Percentiles rank a stretch among this genome's conserved stretches.
These are phyloP conservation scores for Acanthiza pusilla DNA, from an alignment of 2,797 vertebrate species.

Conservation along the genomic window DNA sequence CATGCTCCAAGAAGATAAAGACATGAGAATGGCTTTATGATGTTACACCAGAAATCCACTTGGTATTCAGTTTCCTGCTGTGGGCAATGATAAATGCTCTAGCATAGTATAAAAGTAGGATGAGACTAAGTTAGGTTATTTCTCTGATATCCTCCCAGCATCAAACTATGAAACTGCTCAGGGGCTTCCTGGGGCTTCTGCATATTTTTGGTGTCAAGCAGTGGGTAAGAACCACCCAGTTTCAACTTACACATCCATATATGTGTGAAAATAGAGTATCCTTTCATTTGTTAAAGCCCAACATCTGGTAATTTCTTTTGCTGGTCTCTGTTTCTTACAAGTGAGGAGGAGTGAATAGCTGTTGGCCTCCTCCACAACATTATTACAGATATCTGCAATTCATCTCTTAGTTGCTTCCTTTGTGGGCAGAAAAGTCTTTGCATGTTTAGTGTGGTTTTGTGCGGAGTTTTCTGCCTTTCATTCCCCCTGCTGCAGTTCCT, in stretches of 20 bases:
- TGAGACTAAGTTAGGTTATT: neutral
- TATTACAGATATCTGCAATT: neutral
- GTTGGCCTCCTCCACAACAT: neutral
- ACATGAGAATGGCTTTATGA: neutral
- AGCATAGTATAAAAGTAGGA: neutral
- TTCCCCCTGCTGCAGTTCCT: neutral
- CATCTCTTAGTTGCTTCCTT: neutral
- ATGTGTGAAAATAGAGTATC: neutral
- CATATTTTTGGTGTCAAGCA: neutral
- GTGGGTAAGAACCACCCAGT: neutral
- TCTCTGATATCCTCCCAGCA: neutral
- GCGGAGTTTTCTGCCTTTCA: neutral
- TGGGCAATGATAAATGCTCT: neutral
- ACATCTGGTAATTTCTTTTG: neutral
- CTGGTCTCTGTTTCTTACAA: neutral
- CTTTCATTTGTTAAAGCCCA: neutral
- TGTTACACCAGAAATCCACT: neutral
- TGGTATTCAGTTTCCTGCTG: neutral
- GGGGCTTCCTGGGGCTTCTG: neutral
- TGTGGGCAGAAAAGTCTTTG: neutral
- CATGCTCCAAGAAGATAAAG: neutral
- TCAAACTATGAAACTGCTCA: neutral
- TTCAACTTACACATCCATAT: neutral
- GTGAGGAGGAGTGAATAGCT: neutral
- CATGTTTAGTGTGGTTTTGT: neutral